Evolutionary conservation across 2,888 invertebrate genomes (phyloP).

Genomic region (Brachypterus glaber): DNA sequence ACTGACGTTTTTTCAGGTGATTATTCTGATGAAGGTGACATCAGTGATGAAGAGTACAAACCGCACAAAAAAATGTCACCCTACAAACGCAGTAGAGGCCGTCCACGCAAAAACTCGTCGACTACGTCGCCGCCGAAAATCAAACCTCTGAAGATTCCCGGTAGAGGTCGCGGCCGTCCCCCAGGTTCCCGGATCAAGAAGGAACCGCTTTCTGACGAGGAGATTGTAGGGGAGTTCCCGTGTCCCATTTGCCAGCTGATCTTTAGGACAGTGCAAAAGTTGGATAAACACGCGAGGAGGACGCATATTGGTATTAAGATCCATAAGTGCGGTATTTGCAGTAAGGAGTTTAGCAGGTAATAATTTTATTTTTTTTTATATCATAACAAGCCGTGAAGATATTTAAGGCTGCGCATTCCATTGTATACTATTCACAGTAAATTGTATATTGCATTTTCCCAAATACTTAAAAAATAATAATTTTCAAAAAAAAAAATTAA

Average conservation of each 20-base stretch:
- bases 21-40: too few relatives aligned
- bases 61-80: slow-evolving; percentile 27
- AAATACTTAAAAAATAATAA: too few relatives aligned
- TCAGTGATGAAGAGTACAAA: slow-evolving; percentile 35
- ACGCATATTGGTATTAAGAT: slow-evolving; percentile 29
- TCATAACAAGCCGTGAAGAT: too few relatives aligned
- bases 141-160: slow-evolving; percentile 18
- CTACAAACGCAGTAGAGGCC: slow-evolving; percentile 29
- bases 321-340: slow-evolving; percentile 40
- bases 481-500: too few relatives aligned
- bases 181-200: slow-evolving; percentile 23
- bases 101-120: slow-evolving; percentile 32
- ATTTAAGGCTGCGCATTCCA: too few relatives aligned
- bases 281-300: slow-evolving; percentile 32
- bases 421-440: too few relatives aligned
- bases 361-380: too few relatives aligned
- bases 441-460: too few relatives aligned
- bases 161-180: slow-evolving; percentile 25
- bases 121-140: slow-evolving; percentile 12
- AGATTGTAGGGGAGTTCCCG: slow-evolving; percentile 30
- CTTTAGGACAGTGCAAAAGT: slow-evolving; percentile 29
- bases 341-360: slow-evolving; percentile 41
- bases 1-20: too few relatives aligned
- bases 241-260: slow-evolving; percentile 33
- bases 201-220: slow-evolving; percentile 27